These are phyloP conservation scores for Phymorhynchus buccinoides DNA, from an alignment of 1,140 invertebrate species.

Conservation along the genomic window DNA sequence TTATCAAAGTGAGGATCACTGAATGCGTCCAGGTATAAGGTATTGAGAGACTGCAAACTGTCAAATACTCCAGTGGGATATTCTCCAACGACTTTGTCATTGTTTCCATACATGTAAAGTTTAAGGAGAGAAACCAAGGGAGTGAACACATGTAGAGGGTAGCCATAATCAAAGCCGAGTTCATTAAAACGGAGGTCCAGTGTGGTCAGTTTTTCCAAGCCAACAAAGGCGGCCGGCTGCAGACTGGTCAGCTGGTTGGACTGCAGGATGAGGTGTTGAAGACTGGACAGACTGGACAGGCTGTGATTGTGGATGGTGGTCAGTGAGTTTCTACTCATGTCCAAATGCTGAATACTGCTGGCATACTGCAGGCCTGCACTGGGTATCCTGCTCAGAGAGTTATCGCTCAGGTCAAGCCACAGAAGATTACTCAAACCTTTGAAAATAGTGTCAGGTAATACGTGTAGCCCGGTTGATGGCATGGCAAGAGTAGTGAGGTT, in stretches of 20 bases:
- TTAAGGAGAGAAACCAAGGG: neutral
- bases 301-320: neutral
- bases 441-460: neutral
- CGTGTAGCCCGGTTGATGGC: neutral
- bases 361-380: neutral
- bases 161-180: neutral
- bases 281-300: neutral
- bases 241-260: neutral
- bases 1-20: neutral
- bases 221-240: neutral
- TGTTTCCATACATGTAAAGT: neutral
- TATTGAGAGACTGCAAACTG: neutral
- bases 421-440: neutral
- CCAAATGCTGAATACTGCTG: neutral
- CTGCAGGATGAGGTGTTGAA: neutral
- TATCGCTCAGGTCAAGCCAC: neutral
- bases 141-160: neutral
- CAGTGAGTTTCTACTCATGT: neutral
- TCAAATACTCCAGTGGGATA: neutral
- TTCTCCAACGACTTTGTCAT: neutral
- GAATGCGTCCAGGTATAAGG: neutral
- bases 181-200: slow-evolving; percentile 4
- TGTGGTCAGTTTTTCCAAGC: neutral
- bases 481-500: neutral
- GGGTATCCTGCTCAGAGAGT: neutral